These are phyloP conservation scores for Oryctes rhinoceros DNA, from an alignment of 1,140 invertebrate genomes.

Conservation along the genomic window DNA sequence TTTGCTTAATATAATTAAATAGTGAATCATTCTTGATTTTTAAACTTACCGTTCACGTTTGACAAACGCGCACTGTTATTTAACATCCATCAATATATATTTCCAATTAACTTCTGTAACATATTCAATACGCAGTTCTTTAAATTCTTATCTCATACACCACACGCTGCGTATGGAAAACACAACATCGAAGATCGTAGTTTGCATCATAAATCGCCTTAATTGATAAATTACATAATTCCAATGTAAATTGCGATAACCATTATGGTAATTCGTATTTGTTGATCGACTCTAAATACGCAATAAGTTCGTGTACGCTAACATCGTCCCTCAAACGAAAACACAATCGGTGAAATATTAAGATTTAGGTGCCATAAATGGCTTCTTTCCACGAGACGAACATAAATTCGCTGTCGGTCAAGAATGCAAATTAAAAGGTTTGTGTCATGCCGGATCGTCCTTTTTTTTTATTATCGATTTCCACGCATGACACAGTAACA, in stretches of 20 bases:
- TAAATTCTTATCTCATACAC: not conserved
- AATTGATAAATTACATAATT: constrained; percentile 34
- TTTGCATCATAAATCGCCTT: not conserved
- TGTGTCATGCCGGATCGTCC: not conserved
- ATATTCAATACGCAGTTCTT: not conserved
- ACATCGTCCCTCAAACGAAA: not conserved
- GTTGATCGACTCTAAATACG: not conserved
- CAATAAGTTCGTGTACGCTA: not conserved
- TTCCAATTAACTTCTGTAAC: too few species aligned
- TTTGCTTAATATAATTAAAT: not conserved
- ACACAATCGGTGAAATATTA: not conserved
- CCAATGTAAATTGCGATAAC: constrained; percentile 27
- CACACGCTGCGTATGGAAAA: not conserved
- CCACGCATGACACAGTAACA: constrained; percentile 36
- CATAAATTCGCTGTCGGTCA: not conserved
- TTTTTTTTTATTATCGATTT: constrained; percentile 6
- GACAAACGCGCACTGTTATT: not conserved
- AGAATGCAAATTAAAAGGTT: not conserved
- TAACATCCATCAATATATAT: not conserved
- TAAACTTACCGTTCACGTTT: not conserved
- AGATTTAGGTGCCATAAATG: too few species aligned
- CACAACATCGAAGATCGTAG: not conserved
- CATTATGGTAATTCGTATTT: constrained; percentile 27
- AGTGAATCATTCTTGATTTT: not conserved
- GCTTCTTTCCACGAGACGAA: too few species aligned